Evolutionary conservation across 1,140 invertebrate species (phyloP).

Genomic region (Harpegnathos saltator): DNA sequence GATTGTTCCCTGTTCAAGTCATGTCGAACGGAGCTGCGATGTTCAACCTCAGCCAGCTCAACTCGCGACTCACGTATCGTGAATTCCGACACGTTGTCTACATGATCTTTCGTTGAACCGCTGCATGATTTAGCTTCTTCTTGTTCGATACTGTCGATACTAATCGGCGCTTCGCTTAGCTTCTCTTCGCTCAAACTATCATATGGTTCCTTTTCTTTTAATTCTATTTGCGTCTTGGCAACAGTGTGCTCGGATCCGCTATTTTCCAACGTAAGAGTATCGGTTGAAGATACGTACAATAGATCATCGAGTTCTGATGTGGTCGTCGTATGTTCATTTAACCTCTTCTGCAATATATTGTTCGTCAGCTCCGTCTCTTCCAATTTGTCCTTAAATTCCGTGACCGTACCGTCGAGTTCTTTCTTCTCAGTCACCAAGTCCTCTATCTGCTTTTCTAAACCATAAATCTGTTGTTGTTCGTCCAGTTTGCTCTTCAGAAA

Average conservation of each 20-base stretch:
- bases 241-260: slow-evolving; percentile 5
- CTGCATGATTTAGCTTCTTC: not conserved
- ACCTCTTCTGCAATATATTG: not conserved
- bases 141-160: not conserved
- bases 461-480: not conserved
- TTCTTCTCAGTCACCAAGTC: slow-evolving; percentile 28
- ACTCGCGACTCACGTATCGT: slow-evolving; percentile 2
- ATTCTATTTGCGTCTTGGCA: slow-evolving; percentile 39
- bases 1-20: not conserved
- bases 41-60: slow-evolving; percentile 12
- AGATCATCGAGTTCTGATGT: not conserved
- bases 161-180: slow-evolving; percentile 37
- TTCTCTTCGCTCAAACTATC: not conserved
- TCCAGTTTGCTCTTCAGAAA: slow-evolving; percentile 27
- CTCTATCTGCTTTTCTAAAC: slow-evolving; percentile 46
- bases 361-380: slow-evolving; percentile 33
- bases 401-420: slow-evolving; percentile 22
- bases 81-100: slow-evolving; percentile 31
- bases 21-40: not conserved
- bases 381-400: slow-evolving; percentile 6
- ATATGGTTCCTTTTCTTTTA: slow-evolving; percentile 1
- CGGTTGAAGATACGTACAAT: not conserved
- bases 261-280: not conserved
- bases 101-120: slow-evolving; percentile 10
- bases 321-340: slow-evolving; percentile 1